A percentile compares a stretch with the other conserved stretches of the same genome.
Conservation (phyloP, 2,888 invertebrate genomes). For the Lithophane leautieri region DNA sequence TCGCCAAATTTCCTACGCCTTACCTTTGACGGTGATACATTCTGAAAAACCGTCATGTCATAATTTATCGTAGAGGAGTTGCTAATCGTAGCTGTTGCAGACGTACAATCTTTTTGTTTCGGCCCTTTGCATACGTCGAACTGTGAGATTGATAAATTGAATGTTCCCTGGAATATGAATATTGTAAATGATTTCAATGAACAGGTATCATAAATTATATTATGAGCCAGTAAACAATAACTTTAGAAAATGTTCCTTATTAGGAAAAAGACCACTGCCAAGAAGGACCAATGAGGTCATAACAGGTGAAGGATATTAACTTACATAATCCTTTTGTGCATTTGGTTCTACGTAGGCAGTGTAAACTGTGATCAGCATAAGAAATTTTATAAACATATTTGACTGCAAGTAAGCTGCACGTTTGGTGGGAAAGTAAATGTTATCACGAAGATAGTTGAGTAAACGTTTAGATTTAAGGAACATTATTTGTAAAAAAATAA, state of each 20-base stretch:
- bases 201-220: neutral
- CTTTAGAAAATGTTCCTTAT: neutral
- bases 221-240: too few relatives aligned
- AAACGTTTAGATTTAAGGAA: neutral
- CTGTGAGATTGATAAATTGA: constrained; percentile 38
- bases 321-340: constrained; percentile 47
- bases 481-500: constrained; percentile 12
- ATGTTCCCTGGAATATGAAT: constrained; percentile 38
- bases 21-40: constrained; percentile 68
- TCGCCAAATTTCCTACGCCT: constrained; percentile 14
- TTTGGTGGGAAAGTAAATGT: neutral
- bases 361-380: constrained; percentile 23
- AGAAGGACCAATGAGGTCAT: neutral
- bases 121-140: constrained; percentile 48
- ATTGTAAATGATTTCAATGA: too few relatives aligned
- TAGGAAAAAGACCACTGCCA: neutral
- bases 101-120: constrained; percentile 49
- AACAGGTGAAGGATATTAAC: constrained; percentile 7
- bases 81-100: constrained; percentile 34
- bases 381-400: constrained; percentile 37
- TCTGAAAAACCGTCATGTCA: constrained; percentile 61
- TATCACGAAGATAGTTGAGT: neutral
- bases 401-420: neutral
- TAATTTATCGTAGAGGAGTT: constrained; percentile 54
- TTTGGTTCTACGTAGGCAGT: constrained; percentile 16